Evolutionary conservation across 2,888 invertebrate genomes (phyloP), one percentile per base, ranked within the genome.

Genomic region (Diloba caeruleocephala): DNA sequence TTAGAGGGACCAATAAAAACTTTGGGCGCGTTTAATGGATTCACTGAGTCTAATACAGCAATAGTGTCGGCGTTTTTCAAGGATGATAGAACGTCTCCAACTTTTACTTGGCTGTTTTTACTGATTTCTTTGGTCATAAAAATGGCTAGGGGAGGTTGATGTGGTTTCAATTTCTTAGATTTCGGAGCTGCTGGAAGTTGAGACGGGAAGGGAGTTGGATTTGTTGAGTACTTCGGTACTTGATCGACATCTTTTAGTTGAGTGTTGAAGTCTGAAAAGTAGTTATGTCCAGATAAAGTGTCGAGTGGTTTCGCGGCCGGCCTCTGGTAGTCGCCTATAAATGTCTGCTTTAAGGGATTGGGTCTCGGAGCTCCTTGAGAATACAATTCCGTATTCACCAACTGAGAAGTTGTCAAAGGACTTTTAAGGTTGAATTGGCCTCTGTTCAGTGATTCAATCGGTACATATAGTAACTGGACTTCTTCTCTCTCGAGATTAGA

Each of bases 121-220:
- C 88, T 90, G 2, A 82, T 72, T 71, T 89, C 88, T 73, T 93
- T 94, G n/a, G 92, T 94, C 91, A 97, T 94, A 78, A 96, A 98
- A 64, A 98, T 96, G 1, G 97, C 97, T 34, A 98, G 84, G 0
- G 97, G 97, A 1, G 97, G 97, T 79, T 97, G 97, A 84, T 98
- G 97, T 0, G 97, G 96, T 74, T 96, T 96, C 0, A 95, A 86
- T 76, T 95, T 96, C 44, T 94, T 95, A 0, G 94, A 89, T 66
- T 85, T 92, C 0, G 85, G 83, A 10, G 93, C 94, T 0, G 92
- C 90, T 21, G 92, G 87, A 1, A 89, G 81, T 8, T 88, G 82
- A 0, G 92, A 88, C 2, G 92, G 87, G 55, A 90, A 89, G 0
- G 91, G 88, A 1, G 90, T 78, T 2, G 87, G 72, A 14, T 85